Evolutionary conservation across 1,140 invertebrate genomes (phyloP), one percentile per base, ranked within the genome.

Genomic region (Drosophila insularis): DNA sequence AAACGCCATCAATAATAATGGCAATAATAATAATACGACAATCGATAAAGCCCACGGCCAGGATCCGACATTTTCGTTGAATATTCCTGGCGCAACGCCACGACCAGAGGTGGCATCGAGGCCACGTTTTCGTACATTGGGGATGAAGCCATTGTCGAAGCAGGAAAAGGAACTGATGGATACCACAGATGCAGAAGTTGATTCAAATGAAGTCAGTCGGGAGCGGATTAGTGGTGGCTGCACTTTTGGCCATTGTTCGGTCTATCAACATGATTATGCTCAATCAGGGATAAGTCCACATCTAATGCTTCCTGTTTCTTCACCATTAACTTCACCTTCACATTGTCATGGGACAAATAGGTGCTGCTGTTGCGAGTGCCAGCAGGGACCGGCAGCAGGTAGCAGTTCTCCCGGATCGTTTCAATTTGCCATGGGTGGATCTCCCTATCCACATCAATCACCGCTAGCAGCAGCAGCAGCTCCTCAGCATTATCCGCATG

Each of bases 221-320:
- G n/a, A 17, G 21, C 37, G 59, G 3, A 14, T 23, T 62, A 8
- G 37, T 21, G 73, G 73, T 10, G 73, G 73, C 11, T 71, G 73
- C 14, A 31, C 10, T 8, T 67, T 21, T 35, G 59, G 27, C 3
- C 17, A 54, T 11, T 6, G 8, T 11, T 53, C 73, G n/a, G 50
- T 67, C 5, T 75, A 75, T 39, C 58, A 75, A 11, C 21, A 6
- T 6, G 72, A 75, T 39, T 75, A 54, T n/a, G 11, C 5, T 27
- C 56, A 23, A 37, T 4, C 21, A 17, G 59, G 8, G 40, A 7
- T 14, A 13, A 13, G 1, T n/a, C 17, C 17, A 1, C 5, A 19
- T n/a, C 6, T 50, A 3, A 13, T 14, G 17, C 4, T 32, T 2
- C n/a, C 27, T 27, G 5, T 27, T 27, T 27, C 27, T 6, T 27